Evolutionary conservation across 2,113 vertebrate genomes (phyloP), one percentile per base, ranked within the genome.

Genomic region (Chamaetylas fuelleborni): DNA sequence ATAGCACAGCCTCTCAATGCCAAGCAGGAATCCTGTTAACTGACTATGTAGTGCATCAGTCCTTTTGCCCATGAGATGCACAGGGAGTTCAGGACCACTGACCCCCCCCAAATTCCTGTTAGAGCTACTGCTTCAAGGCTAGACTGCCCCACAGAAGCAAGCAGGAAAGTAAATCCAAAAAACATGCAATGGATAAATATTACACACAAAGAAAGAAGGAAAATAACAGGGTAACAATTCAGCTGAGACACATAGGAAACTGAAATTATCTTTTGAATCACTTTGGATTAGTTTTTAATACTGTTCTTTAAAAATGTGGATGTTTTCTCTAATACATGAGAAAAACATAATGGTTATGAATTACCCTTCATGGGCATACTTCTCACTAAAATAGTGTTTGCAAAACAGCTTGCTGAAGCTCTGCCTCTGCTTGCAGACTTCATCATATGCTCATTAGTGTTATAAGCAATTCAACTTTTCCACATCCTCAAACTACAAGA

Each of bases 41-140:
- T 76, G 57, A 57, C 15, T 5, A 23, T 14, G 31, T 36, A 40
- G 13, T 73, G 36, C 15, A 69, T 34, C 56, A 83, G 67, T 53
- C 36, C 71, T 60, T 20, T 12, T 15, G 28, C n/a, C 24, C 1
- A 2, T 14, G 48, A 71, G 70, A 24, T 40, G 43, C 51, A 29
- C 26, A 42, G 31, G n/a, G 34, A 83, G 25, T 13, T 40, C 0
- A 0, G 14, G 12, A 72, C 11, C 7, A 5, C 15, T 23, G 19
- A 78, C 40, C 4, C 8, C 8, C 8, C 4, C 24, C 29, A 5
- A 8, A 3, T 18, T 81, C 24, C 47, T 87, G 51, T n/a, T 5
- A 57, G 31, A 82, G 53, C 24, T 74, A 71, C 65, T 85, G 48
- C 54, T 76, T 82, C 58, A 67, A 36, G 31, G 79, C 26, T 40